Base-by-base conservation (phyloP, 2,888 invertebrate genomes). In the Sinopyrophorus schimmeli region DNA sequence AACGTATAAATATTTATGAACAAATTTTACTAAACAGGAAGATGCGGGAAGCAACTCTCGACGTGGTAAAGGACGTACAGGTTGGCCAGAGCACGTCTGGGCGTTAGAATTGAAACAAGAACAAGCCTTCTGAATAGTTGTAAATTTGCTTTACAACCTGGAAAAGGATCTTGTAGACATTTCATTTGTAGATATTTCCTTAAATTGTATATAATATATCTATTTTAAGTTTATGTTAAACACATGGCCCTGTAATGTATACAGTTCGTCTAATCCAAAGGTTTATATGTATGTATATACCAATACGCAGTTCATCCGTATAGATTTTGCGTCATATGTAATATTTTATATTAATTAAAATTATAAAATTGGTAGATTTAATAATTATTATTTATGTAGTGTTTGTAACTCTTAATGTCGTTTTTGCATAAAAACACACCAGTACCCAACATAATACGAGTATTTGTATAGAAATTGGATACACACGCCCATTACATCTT, bases 31-130 rank as follows among this genome's bases (percentile, higher is more conserved):
- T 40, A 67, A 68, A 69, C 70, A 71, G 69, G 72, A 73, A 67
- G 70, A 69, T 54, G 58, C 66, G 57, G 47, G 34, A 32, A 63
- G 58, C 57, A 68, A 63, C 55, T 60, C 67, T 26, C 53, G 63
- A 44, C 52, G 63, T 41, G 55, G 48, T 16, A 59, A 59, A 55
- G 93, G 93, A 0, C 82, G 96, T 47, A 96, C 96, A 0, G 96
- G 96, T 7, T 96, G 96, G 96, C 96, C 95, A 0, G 94, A 96
- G 67, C 92, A 93, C 73, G 95, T 95, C 55, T 96, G 96, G 95
- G 95, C 94, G 0, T 76, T 92, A 24, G 89, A 90, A 67, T 73
- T 91, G 58, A 84, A 89, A 72, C 84, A 82, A 64, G 86, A 88
- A 73, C 82, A 81, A 63, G 61, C 70, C 43, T 64, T 69, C 51